Percentiles rank a stretch among this genome's conserved stretches.
Evolutionary conservation across 2,797 vertebrate genomes (phyloP).

Genomic region (Odontamblyopus lacepedii): DNA sequence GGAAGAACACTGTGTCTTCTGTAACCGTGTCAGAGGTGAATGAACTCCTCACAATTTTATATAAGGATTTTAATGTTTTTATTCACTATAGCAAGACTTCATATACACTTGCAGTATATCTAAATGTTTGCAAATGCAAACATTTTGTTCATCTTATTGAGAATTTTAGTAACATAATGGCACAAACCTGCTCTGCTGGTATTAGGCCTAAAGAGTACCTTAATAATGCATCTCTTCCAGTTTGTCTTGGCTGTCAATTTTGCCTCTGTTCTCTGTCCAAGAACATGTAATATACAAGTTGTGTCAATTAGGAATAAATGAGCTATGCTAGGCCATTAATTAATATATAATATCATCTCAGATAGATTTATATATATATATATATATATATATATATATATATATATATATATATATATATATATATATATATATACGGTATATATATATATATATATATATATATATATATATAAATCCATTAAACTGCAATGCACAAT

Average conservation of each 20-base stretch:
- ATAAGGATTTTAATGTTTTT: neutral
- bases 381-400: too few species aligned
- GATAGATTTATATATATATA: too few species aligned
- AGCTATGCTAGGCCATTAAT: neutral
- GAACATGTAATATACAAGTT: constrained; percentile 20
- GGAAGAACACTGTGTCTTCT: constrained; percentile 22
- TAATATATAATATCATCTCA: neutral
- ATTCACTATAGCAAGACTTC: neutral
- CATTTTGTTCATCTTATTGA: neutral
- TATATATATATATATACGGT: too few species aligned
- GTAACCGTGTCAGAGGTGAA: constrained; percentile 3
- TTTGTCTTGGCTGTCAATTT: constrained; percentile 46
- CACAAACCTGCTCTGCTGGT: neutral
- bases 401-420: too few species aligned
- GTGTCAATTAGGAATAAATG: constrained; percentile 34
- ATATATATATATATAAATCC: too few species aligned
- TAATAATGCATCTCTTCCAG: constrained; percentile 55
- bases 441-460: too few species aligned
- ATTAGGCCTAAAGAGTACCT: constrained; percentile 46
- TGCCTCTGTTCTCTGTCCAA: constrained; percentile 37
- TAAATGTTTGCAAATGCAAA: neutral
- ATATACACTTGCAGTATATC: neutral
- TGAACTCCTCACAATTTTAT: neutral
- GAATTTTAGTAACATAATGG: neutral
- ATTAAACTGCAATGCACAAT: neutral